Conservation (phyloP, 2,888 invertebrate species). For the Chaetoderma sp. region DNA sequence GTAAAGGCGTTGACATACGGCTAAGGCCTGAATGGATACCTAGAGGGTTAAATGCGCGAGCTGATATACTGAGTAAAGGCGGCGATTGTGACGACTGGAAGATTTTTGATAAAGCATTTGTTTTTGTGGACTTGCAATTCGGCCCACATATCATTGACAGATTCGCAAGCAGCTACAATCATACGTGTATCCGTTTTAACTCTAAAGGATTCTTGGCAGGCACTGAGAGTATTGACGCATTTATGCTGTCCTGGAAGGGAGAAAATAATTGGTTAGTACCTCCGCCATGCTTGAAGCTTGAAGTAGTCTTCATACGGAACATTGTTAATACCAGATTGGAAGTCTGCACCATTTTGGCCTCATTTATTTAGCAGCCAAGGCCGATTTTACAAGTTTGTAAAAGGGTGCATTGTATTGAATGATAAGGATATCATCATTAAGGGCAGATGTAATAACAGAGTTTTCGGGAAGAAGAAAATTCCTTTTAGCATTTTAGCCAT, state of each 20-base stretch:
- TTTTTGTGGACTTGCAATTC: no score
- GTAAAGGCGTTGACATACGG: constrained; percentile 1
- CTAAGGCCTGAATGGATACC: constrained; percentile 13
- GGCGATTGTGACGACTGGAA: no score
- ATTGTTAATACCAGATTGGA: no score
- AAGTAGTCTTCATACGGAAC: neutral
- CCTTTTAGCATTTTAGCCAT: no score
- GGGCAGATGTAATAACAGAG: neutral
- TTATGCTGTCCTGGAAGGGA: neutral
- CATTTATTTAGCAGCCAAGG: no score
- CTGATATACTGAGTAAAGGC: constrained; percentile 17
- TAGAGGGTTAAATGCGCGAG: constrained; percentile 10
- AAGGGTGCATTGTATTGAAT: no score
- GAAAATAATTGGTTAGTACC: constrained; percentile 22
- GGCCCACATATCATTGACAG: no score
- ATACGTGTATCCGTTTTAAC: constrained; percentile 14
- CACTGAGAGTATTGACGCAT: constrained; percentile 3
- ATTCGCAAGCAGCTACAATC: constrained; percentile 20
- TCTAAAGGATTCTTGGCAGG: constrained; percentile 15
- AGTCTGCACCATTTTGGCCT: no score
- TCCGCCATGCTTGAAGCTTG: constrained; percentile 6
- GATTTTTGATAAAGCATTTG: no score
- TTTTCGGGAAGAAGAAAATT: no score
- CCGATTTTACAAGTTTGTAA: no score
- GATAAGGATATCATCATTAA: no score